A percentile compares a stretch with the other conserved stretches of the same genome.
phyloP scores from a whole-genome alignment of 2,888 invertebrate genomes.

The Drosophila koepferae region DNA sequence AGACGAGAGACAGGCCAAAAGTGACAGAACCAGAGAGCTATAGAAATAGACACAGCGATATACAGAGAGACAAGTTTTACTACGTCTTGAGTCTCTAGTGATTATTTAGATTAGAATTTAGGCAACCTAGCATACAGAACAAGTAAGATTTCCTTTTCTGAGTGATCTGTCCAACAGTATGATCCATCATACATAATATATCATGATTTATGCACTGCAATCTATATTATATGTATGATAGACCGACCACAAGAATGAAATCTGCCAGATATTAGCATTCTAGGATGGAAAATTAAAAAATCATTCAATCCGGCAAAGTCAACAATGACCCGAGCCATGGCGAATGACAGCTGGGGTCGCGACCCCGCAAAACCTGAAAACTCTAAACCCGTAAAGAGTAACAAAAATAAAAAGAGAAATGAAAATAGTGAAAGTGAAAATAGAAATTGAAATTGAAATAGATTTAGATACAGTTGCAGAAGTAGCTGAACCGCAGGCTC shows the following conservation, averaged over 20 bases:
- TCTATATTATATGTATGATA: neutral
- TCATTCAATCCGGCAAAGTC: constrained; percentile 59
- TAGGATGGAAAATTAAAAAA: constrained; percentile 2
- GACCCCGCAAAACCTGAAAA: neutral
- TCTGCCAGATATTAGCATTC: neutral
- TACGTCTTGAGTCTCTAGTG: too few species aligned
- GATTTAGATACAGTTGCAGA: constrained; percentile 52
- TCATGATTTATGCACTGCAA: neutral
- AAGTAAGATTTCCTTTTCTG: neutral
- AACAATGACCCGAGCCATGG: constrained; percentile 48
- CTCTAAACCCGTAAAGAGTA: constrained; percentile 13
- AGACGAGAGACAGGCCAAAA: too few species aligned
- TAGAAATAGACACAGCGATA: too few species aligned
- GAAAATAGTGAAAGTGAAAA: constrained; percentile 8
- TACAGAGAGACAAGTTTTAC: too few species aligned
- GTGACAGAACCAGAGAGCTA: too few species aligned
- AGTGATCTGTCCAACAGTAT: neutral
- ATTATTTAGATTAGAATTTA: too few species aligned
- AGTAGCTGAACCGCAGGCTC: constrained; percentile 41
- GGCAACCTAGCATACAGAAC: neutral
- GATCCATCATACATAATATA: neutral
- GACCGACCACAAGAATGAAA: neutral
- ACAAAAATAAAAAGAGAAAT: constrained; percentile 28
- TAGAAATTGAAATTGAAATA: constrained; percentile 34
- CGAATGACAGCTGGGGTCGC: constrained; percentile 43